A percentile compares a stretch with the other conserved stretches of the same genome.
phyloP scores from a whole-genome alignment of 2,113 vertebrate species.

The Rhombomys opimus region DNA sequence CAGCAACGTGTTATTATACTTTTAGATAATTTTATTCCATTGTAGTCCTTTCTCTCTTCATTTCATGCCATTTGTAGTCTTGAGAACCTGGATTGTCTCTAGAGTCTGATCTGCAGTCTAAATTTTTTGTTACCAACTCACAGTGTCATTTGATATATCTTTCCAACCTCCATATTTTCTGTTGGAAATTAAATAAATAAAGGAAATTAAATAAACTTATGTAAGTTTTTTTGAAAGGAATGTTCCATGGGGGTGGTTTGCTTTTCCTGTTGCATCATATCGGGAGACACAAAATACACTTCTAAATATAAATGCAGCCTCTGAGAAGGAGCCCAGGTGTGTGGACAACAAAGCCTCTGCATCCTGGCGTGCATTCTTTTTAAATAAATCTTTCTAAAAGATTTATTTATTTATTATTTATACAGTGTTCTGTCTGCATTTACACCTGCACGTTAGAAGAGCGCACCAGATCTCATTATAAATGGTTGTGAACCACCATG shows the following conservation, averaged over 20 bases:
- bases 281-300: background rate
- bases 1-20: background rate
- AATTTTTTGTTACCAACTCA: background rate
- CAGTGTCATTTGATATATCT: background rate
- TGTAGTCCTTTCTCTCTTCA: background rate
- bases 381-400: too few relatives aligned
- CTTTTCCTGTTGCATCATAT: background rate
- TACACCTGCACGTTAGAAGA: too few relatives aligned
- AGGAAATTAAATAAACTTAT: background rate
- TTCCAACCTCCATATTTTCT: background rate
- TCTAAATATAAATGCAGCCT: slow-evolving; percentile 15
- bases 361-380: background rate
- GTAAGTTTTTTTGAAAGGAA: background rate
- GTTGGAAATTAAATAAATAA: background rate
- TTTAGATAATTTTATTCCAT: slow-evolving; percentile 37
- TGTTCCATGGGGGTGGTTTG: background rate
- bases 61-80: background rate
- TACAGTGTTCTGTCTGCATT: too few relatives aligned
- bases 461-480: too few relatives aligned
- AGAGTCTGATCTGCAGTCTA: background rate
- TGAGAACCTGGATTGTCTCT: slow-evolving; percentile 18
- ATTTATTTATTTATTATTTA: too few relatives aligned
- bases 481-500: too few relatives aligned
- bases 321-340: background rate
- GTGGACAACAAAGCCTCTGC: background rate